Base-by-base conservation (phyloP, 2,797 vertebrate genomes). In the Siniperca scherzeri region DNA sequence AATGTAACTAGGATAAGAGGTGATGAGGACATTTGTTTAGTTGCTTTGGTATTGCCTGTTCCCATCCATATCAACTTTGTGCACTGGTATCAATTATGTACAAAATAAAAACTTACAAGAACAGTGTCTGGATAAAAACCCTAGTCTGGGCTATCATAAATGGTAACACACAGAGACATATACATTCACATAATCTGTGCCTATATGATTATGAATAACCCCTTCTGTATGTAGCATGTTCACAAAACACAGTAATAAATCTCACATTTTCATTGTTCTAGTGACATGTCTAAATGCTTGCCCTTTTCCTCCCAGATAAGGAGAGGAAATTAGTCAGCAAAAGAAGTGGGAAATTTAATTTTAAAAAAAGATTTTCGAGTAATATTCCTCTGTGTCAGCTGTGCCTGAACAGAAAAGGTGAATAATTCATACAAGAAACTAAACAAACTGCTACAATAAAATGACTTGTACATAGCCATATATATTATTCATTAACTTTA, bases 251-350 rank as follows among this genome's bases (percentile, higher is more conserved):
- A 46, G 36, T 52, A 17, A 86, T 80, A 46, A 13, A 78, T 87
- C 56, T 56, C 61, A 13, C 19, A 53, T 56, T 57, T 59, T 73
- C 68, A 82, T 73, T 87, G 80, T 85, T 5, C 3, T 17, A 11
- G 25, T 67, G 78, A 42, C 79, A 79, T 56, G 10, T 74, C 3
- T 46, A 77, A 87, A 66, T 13, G 30, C 14, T 73, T 52, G 9
- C 19, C 50, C 50, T 30, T 69, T 85, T 70, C 81, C 78, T 88
- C 60, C 25, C 17, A 59, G 77, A 88, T 72, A 78, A 85, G 21
- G 27, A 25, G 25, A 90, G 81, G 84, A 93, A 89, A 80, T 78
- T 61, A 79, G 70, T 90, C 83, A 86, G 89, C 46, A 80, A 8
- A 80, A 69, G 25, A 86, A 82, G 44, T 40, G 10, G 57, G 25